These are phyloP conservation scores for Mugil cephalus DNA, from an alignment of 2,113 vertebrate genomes.

Conservation along the genomic window DNA sequence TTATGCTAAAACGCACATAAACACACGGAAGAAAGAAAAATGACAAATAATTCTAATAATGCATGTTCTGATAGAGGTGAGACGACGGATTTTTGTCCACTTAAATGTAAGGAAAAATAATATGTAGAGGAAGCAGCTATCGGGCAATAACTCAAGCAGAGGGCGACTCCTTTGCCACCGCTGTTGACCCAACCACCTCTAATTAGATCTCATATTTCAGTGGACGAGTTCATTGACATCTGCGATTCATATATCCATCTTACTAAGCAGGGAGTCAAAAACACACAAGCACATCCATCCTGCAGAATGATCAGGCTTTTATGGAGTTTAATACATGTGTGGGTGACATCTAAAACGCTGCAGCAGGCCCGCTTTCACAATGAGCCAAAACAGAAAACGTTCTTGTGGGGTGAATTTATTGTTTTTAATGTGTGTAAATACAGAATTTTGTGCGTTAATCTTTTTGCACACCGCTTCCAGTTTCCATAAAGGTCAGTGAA, in stretches of 20 bases:
- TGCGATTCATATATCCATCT: slow-evolving; percentile 74
- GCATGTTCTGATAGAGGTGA: not conserved
- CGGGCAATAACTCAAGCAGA: slow-evolving; percentile 77
- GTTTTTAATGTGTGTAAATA: not conserved
- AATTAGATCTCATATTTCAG: slow-evolving; percentile 85
- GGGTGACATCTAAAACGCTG: slow-evolving; percentile 1
- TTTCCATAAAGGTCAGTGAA: not conserved
- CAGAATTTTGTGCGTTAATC: not conserved
- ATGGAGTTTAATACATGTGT: not conserved
- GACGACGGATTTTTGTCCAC: slow-evolving; percentile 29
- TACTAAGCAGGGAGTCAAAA: slow-evolving; percentile 33
- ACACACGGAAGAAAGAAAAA: not conserved
- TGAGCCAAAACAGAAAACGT: slow-evolving; percentile 9
- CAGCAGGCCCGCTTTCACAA: slow-evolving; percentile 26
- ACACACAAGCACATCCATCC: slow-evolving; percentile 16
- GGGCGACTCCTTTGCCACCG: slow-evolving; percentile 77
- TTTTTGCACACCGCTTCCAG: not conserved
- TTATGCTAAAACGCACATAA: not conserved
- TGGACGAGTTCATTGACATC: slow-evolving; percentile 77
- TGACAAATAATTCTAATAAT: not conserved
- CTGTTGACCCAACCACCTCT: slow-evolving; percentile 80
- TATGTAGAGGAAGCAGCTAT: slow-evolving; percentile 41
- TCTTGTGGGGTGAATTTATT: not conserved
- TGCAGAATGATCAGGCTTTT: not conserved
- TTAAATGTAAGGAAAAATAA: slow-evolving; percentile 4